Conservation (phyloP, 2,888 invertebrate species). For the Acleris holmiana region DNA sequence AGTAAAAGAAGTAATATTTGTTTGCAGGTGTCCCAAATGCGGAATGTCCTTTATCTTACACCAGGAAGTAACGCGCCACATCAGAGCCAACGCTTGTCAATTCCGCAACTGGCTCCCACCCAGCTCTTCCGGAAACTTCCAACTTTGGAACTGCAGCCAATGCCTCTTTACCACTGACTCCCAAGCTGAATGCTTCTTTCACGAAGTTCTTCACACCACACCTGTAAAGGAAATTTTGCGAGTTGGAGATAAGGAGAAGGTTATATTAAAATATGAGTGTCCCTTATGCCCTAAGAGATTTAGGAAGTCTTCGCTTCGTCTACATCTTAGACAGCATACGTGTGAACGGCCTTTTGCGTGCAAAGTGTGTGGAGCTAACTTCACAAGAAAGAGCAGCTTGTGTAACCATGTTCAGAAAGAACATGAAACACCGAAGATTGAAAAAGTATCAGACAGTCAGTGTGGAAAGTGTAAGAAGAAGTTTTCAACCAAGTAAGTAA, state of each 20-base stretch:
- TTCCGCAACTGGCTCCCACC: constrained; percentile 56
- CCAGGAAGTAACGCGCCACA: constrained; percentile 90
- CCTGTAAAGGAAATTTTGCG: constrained; percentile 59
- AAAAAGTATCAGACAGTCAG: constrained; percentile 47
- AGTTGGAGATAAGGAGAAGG: constrained; percentile 54
- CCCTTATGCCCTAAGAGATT: constrained; percentile 87
- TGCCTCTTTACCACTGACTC: constrained; percentile 87
- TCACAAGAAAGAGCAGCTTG: constrained; percentile 87
- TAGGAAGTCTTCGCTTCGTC: constrained; percentile 86
- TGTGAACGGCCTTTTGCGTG: constrained; percentile 89
- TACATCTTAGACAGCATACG: constrained; percentile 89
- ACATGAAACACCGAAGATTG: constrained; percentile 59
- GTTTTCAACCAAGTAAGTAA: constrained; percentile 61
- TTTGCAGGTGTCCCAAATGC: constrained; percentile 90
- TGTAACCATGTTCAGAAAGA: constrained; percentile 84
- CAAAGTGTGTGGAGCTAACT: constrained; percentile 85
- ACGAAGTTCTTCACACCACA: constrained; percentile 87
- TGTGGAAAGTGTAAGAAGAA: constrained; percentile 59
- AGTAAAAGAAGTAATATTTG: constrained; percentile 43
- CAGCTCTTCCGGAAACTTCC: constrained; percentile 55
- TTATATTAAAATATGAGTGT: constrained; percentile 84
- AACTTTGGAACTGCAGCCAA: constrained; percentile 83
- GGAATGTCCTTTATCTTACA: constrained; percentile 87
- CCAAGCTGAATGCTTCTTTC: constrained; percentile 89
- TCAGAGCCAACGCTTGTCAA: constrained; percentile 85